A percentile compares a stretch with the other conserved stretches of the same genome.
Conservation (phyloP, 2,797 vertebrate species). For the Intellagama lesueurii region DNA sequence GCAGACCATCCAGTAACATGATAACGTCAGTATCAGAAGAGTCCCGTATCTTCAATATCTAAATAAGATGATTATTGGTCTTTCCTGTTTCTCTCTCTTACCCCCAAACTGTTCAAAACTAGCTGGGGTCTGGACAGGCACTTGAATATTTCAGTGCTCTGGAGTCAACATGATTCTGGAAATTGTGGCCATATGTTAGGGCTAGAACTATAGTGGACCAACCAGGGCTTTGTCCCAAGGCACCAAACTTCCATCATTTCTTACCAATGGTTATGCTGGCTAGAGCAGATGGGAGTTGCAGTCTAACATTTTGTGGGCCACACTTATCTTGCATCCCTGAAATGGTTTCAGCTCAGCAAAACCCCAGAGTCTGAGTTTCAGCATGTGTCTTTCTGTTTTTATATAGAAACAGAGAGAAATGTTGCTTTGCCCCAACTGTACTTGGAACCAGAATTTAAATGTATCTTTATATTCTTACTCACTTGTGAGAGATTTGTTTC, state of each 20-base stretch:
- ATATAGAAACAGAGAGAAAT: neutral
- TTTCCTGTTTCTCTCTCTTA: too few species aligned
- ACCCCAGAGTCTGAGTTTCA: neutral
- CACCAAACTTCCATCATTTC: neutral
- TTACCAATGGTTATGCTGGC: neutral
- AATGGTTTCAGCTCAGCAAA: neutral
- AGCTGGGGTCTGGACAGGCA: too few species aligned
- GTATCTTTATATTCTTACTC: slow-evolving; percentile 68
- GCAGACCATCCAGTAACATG: too few species aligned
- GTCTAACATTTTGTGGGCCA: neutral
- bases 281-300: neutral
- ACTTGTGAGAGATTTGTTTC: slow-evolving; percentile 63
- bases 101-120: too few species aligned
- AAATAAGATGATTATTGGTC: too few species aligned
- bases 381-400: neutral
- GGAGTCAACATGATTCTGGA: neutral
- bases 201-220: too few species aligned
- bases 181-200: neutral
- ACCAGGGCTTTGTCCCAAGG: too few species aligned
- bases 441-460: slow-evolving; percentile 65
- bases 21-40: too few species aligned
- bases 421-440: slow-evolving; percentile 1
- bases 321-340: neutral
- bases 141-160: too few species aligned
- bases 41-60: too few species aligned